Evolutionary conservation across 2,797 vertebrate species (phyloP).

Genomic region (Anolis apletophallus): DNA sequence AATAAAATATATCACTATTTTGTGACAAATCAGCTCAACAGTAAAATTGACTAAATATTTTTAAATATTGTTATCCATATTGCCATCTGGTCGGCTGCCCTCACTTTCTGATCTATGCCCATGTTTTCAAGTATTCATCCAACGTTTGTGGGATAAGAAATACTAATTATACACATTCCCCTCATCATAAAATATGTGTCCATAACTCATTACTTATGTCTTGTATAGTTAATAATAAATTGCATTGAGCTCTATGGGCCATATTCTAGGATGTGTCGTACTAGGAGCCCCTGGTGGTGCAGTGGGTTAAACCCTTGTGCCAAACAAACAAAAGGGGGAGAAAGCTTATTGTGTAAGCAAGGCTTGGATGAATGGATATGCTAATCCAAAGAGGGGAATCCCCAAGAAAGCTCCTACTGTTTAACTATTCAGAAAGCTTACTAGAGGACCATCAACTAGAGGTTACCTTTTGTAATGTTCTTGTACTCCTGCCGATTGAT

Average conservation of each 20-base stretch:
- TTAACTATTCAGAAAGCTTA: no score
- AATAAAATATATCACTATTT: neutral
- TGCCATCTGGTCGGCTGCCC: neutral
- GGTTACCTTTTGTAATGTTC: no score
- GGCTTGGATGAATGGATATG: no score
- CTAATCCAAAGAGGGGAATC: no score
- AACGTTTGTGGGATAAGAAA: neutral
- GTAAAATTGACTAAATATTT: neutral
- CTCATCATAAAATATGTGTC: neutral
- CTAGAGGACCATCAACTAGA: no score
- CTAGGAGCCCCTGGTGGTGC: no score
- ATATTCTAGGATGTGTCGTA: neutral
- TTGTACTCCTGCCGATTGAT: no score
- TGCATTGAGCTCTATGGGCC: neutral
- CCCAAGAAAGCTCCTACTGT: no score
- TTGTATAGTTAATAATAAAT: neutral
- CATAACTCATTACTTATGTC: neutral
- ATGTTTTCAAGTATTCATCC: neutral
- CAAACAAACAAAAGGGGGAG: no score
- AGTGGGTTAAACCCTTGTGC: no score
- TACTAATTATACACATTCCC: neutral
- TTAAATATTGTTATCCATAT: neutral
- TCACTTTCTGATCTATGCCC: neutral
- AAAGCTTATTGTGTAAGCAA: no score
- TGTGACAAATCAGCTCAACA: neutral